These are phyloP conservation scores for Lasioglossum figueresi DNA, from an alignment of 2,888 invertebrate species.

Conservation along the genomic window DNA sequence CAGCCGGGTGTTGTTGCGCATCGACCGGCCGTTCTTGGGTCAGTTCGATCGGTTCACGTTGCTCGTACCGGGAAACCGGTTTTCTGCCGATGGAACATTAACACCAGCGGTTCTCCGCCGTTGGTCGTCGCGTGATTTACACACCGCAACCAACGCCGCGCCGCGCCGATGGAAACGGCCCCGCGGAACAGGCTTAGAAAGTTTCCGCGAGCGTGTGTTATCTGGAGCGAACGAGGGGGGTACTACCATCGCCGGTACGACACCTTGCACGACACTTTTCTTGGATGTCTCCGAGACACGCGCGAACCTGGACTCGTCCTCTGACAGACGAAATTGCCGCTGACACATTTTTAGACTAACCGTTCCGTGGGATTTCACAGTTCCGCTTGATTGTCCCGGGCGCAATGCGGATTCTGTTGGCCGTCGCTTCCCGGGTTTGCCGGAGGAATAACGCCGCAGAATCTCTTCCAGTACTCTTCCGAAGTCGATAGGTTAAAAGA, in stretches of 20 bases:
- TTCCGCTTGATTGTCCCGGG: slow-evolving; percentile 10
- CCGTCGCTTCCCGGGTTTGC: not conserved
- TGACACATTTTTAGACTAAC: slow-evolving; percentile 9
- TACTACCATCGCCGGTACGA: slow-evolving; percentile 41
- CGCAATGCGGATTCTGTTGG: not conserved
- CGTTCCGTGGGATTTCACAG: not conserved
- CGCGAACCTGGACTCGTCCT: not conserved
- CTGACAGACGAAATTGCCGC: slow-evolving; percentile 6
- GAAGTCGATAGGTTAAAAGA: not conserved
- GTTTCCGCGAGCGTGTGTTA: slow-evolving; percentile 51
- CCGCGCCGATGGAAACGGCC: slow-evolving; percentile 36
- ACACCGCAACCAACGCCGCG: slow-evolving; percentile 10
- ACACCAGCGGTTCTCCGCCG: slow-evolving; percentile 66
- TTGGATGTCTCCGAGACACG: not conserved
- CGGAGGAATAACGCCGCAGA: not conserved
- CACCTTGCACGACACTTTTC: slow-evolving; percentile 28
- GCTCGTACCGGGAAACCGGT: slow-evolving; percentile 59
- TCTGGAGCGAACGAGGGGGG: slow-evolving; percentile 52
- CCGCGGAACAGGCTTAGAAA: slow-evolving; percentile 60
- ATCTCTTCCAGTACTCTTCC: not conserved
- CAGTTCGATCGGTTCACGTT: slow-evolving; percentile 69
- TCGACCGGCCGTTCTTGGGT: slow-evolving; percentile 55
- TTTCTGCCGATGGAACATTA: slow-evolving; percentile 57
- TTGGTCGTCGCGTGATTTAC: slow-evolving; percentile 57
- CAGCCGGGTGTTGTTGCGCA: slow-evolving; percentile 46